Conservation (phyloP, 2,113 vertebrate species). For the Poecilia latipinna region DNA sequence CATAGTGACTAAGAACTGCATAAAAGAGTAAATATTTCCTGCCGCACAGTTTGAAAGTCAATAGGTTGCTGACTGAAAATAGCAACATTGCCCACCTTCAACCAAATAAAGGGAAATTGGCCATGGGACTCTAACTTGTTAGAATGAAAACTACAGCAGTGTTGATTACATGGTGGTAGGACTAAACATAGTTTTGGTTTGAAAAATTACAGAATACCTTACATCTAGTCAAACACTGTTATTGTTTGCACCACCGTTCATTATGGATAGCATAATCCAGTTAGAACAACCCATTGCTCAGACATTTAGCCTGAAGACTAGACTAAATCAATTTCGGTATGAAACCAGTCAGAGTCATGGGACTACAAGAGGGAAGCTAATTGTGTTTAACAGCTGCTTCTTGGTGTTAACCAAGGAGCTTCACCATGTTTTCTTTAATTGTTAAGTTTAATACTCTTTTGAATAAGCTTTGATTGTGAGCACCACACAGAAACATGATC, state of each 20-base stretch:
- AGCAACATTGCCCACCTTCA: not conserved
- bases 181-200: not conserved
- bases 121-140: not conserved
- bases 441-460: not conserved
- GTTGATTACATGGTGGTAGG: not conserved
- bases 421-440: too few species aligned
- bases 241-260: not conserved
- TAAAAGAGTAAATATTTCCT: not conserved
- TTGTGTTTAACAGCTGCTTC: not conserved
- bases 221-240: not conserved
- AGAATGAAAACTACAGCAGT: not conserved
- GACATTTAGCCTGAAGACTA: not conserved
- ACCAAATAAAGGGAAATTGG: not conserved
- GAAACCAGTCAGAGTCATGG: not conserved
- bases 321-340: not conserved
- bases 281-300: not conserved
- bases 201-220: not conserved
- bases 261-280: not conserved
- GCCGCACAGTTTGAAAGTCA: not conserved
- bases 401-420: too few species aligned
- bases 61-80: not conserved
- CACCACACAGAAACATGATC: too few species aligned
- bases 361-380: not conserved
- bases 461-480: not conserved
- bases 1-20: not conserved